Conservation (phyloP, 2,888 invertebrate genomes). For the Hoplodrina ambigua region DNA sequence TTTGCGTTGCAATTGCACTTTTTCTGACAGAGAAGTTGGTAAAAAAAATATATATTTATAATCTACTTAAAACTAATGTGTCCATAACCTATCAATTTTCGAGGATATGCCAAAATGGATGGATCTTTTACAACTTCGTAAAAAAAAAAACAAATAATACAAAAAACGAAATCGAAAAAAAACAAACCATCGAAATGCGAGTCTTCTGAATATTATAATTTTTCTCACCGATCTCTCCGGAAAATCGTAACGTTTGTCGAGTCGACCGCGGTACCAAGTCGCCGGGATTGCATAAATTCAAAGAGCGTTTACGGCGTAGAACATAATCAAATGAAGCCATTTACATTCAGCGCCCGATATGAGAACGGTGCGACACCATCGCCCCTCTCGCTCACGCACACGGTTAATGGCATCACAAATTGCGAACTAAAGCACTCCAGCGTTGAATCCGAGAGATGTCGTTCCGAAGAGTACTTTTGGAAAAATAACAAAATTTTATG, state of each 20-base stretch:
- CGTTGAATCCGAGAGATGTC: conserved; percentile 78
- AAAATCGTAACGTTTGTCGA: conserved; percentile 70
- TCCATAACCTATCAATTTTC: neutral
- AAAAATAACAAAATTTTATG: conserved; percentile 86
- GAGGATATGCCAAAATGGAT: conserved; percentile 4
- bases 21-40: neutral
- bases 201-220: conserved; percentile 48
- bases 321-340: conserved; percentile 89
- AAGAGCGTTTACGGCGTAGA: conserved; percentile 83
- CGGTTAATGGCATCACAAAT: conserved; percentile 86
- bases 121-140: neutral
- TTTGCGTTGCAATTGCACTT: conserved; percentile 17
- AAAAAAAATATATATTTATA: neutral
- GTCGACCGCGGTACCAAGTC: conserved; percentile 72
- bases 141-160: neutral
- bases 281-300: conserved; percentile 86
- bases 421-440: conserved; percentile 79
- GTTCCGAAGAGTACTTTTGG: conserved; percentile 76
- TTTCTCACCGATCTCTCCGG: conserved; percentile 58
- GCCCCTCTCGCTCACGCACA: conserved; percentile 79
- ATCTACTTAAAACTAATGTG: neutral
- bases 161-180: neutral
- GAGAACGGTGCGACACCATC: conserved; percentile 73
- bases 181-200: conserved; percentile 27
- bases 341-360: conserved; percentile 85